Evolutionary conservation across 2,888 invertebrate genomes (phyloP), one percentile per base, ranked within the genome.

Genomic region (Nomada flava): DNA sequence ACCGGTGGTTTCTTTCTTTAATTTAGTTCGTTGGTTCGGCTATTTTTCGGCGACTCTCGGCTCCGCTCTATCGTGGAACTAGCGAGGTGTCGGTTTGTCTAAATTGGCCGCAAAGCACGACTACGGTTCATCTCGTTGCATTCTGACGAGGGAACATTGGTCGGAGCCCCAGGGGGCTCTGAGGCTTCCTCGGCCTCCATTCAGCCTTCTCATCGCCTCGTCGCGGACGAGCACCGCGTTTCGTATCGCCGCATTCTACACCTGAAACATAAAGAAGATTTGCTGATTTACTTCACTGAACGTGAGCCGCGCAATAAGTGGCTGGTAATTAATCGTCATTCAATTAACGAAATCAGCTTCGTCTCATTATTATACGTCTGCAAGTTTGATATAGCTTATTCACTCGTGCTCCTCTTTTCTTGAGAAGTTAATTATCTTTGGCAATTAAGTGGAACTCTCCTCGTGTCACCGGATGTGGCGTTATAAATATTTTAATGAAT

Each of bases 111-210:
- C 57, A 64, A 70, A 42, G 70, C 60, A 57, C 60, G 73, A 72
- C 65, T 84, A 86, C 71, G 83, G 75, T 73, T 78, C 76, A 83
- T 76, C 84, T 83, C 77, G 84, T 53, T 82, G 88, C 70, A 78
- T 80, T 83, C 80, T 79, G 78, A 85, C 80, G 86, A 86, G 82
- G 87, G 84, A 88, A 90, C 85, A 90, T 90, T 87, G 88, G 89
- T 90, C 88, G 86, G 84, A 91, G 92, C 93, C 93, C 93, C 93
- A 89, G 92, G 93, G 92, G 93, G 93, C 93, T 93, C 93, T 90
- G 92, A 91, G 88, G 90, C 90, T 92, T 93, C 93, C 90, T 93
- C 93, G 91, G 93, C 89, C 92, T 93, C 93, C 93, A 93, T 93
- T 91, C 91, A 91, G 91, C 83, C 88, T 89, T 91, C 90, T 92